Evolutionary conservation across 2,113 vertebrate genomes (phyloP), one percentile per base, ranked within the genome.

Genomic region (Prolemur simus): DNA sequence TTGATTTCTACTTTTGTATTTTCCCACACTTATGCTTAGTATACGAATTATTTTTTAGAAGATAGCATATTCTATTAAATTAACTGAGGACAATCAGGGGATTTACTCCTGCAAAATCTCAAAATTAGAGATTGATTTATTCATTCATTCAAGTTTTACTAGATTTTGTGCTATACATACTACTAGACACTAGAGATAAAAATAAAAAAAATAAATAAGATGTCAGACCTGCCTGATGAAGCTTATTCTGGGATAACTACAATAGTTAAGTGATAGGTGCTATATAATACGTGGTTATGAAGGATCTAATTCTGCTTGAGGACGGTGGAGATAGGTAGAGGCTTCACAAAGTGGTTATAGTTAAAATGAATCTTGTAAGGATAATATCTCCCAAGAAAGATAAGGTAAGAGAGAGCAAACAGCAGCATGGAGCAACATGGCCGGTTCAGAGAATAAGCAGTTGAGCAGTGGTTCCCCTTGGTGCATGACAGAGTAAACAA

Each of bases 121-220:
- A 94, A 91, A 95, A 90, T 91, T 87, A 92, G 39, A 71, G 17
- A 91, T 93, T 42, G 69, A 71, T 71, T 69, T 52, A 91, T 92
- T 64, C 9, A 82, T 82, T 92, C 27, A 83, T 94, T 76, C 69
- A 84, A 66, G 11, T 49, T 74, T 58, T 42, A 69, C 56, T 87
- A 11, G n/a, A 76, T 84, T 80, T 64, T 96, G 60, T 96, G n/a
- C 34, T 87, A 21, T 83, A 86, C 5, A 82, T 14, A 54, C 20
- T 95, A 71, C 9, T 76, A 74, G 71, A 78, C 39, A 52, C 25
- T 83, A 92, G 63, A 94, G 27, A 95, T 83, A 58, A 68, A 89
- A 90, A 27, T 89, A 69, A 63, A 88, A 90, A 27, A 89, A 76
- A n/a, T 63, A 78, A 80, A 78, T n/a, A 82, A 82, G 2, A 20